Base-by-base conservation (phyloP, 1,140 invertebrate genomes). In the Atta cephalotes region DNA sequence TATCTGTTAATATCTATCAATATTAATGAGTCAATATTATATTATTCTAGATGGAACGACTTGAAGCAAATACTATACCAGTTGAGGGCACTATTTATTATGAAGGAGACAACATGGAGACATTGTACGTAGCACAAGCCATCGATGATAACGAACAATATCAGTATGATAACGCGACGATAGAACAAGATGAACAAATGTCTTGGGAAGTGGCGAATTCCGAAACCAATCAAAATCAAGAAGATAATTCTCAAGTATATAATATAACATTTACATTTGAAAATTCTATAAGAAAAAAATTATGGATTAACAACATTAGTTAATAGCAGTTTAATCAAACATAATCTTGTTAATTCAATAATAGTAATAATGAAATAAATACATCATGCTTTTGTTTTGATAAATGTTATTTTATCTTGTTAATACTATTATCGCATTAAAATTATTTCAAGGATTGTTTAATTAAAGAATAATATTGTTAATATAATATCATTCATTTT, bases 21-120 rank as follows among this genome's bases (percentile, higher is more conserved):
- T 66, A 18, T 14, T 62, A 39, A 82, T 25, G 10, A 68, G 86
- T 35, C n/a, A 81, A 39, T 65, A 49, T 87, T 60, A 60, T 39
- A 39, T 90, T 87, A 39, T 90, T 87, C 90, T 70, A 95, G 95
- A 93, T 95, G 86, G 93, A 95, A 80, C 92, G 93, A 63, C 81
- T 94, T 6, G 91, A 93, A 7, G 94, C 94, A 49, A 92, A 93
- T 79, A 88, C 90, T 9, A 90, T 93, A 77, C 92, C 93, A 14
- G 90, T 94, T 0, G 94, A 94, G 70, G 94, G 93, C 66, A 93
- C 94, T 2, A 94, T 95, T 87, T 95, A 94, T 85, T 95, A 95
- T 82, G 94, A 95, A 74, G 94, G 93, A 62, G 94, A 95, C 58
- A 93, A 95, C 80, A 93, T 93, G 91, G 93, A 92, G 81, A 94